phyloP scores from a whole-genome alignment of 2,113 vertebrate species.

The Notiomystis cincta region DNA sequence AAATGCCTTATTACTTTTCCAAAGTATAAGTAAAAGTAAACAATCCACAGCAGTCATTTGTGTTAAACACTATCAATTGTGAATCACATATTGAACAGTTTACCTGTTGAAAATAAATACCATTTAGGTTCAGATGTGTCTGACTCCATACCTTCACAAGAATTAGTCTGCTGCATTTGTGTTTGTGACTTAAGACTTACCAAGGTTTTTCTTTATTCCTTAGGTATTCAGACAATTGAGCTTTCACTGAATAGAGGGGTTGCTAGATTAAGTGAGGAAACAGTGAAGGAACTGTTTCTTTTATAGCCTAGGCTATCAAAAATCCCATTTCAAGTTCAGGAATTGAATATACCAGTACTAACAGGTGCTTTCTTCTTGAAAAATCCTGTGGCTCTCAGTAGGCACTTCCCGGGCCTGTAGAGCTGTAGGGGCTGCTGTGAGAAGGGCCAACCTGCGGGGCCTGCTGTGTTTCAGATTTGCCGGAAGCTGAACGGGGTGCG shows the following conservation, averaged over 20 bases:
- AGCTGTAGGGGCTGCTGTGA: neutral
- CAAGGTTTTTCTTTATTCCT: neutral
- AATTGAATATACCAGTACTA: fast-evolving
- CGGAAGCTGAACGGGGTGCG: conserved; percentile 93
- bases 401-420: neutral
- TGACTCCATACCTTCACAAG: neutral
- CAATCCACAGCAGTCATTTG: neutral
- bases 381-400: neutral
- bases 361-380: neutral
- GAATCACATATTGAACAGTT: neutral
- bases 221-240: neutral
- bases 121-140: neutral
- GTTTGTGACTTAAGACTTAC: neutral
- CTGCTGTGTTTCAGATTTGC: conserved; percentile 81
- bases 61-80: neutral
- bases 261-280: neutral
- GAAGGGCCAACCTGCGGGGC: neutral
- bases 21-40: neutral
- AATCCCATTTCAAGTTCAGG: neutral
- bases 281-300: neutral
- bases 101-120: neutral
- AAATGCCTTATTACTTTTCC: neutral
- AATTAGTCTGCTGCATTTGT: neutral
- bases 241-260: neutral
- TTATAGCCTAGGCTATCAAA: neutral